phyloP scores from a whole-genome alignment of 2,888 invertebrate species.

The Polietes domitor region DNA sequence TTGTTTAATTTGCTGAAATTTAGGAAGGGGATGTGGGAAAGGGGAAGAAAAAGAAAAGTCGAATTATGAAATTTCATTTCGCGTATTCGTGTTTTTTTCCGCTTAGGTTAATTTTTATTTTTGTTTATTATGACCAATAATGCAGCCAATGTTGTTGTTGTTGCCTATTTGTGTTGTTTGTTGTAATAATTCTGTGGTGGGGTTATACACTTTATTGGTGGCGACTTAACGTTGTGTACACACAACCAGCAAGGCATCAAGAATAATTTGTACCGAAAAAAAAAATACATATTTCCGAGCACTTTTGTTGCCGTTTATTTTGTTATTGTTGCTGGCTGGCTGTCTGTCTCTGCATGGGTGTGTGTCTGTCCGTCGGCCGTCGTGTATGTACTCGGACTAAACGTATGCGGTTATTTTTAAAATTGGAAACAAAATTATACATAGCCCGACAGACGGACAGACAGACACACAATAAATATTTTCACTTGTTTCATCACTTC shows the following conservation, averaged over 20 bases:
- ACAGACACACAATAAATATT: conserved; percentile 31
- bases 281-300: neutral
- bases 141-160: conserved; percentile 9
- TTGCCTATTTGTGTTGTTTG: conserved; percentile 8
- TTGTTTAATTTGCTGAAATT: conserved; percentile 38
- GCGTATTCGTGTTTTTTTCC: neutral
- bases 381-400: neutral
- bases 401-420: conserved; percentile 58
- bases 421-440: conserved; percentile 33
- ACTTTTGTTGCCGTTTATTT: conserved; percentile 15
- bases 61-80: conserved; percentile 51
- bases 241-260: conserved; percentile 4
- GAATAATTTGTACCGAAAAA: neutral
- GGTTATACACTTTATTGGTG: conserved; percentile 37
- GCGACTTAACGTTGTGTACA: conserved; percentile 28
- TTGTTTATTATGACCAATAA: neutral
- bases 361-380: neutral
- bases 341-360: neutral
- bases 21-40: too few species aligned
- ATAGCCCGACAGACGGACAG: conserved; percentile 6
- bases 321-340: neutral
- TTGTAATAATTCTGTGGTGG: neutral
- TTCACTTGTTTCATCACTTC: conserved; percentile 35
- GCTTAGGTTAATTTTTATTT: conserved; percentile 15
- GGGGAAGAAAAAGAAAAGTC: conserved; percentile 23